These are phyloP conservation scores for Pollenia griseotomentosa DNA, from an alignment of 2,888 invertebrate species.

Conservation along the genomic window DNA sequence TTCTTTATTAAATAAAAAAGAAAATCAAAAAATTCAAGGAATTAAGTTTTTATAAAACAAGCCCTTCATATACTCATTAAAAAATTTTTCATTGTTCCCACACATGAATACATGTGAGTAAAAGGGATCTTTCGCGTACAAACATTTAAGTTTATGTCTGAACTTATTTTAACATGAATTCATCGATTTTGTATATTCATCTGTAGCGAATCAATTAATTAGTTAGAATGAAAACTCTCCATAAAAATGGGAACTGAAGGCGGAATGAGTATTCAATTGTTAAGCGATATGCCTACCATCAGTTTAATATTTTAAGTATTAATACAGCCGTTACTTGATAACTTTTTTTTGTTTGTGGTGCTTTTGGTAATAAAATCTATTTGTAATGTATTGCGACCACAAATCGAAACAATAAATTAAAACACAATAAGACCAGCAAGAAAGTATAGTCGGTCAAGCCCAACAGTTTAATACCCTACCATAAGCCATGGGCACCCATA, in stretches of 20 bases:
- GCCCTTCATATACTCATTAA: no score
- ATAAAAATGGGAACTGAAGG: not conserved
- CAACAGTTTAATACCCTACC: no score
- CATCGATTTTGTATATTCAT: slow-evolving; percentile 13
- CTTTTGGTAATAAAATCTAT: slow-evolving; percentile 45
- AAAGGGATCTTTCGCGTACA: not conserved
- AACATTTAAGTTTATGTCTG: slow-evolving; percentile 8
- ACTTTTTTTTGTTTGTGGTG: slow-evolving; percentile 18
- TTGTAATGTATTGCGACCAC: slow-evolving; percentile 49
- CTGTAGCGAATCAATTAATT: slow-evolving; percentile 60
- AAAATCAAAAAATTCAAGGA: no score
- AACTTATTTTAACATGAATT: not conserved
- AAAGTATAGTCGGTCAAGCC: no score
- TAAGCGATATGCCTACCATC: not conserved
- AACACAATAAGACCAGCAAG: not conserved
- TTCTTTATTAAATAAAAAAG: no score
- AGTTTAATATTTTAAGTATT: not conserved
- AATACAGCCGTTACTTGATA: slow-evolving; percentile 2
- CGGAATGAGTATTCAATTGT: slow-evolving; percentile 4
- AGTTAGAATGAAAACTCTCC: slow-evolving; percentile 52
- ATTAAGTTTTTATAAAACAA: no score
- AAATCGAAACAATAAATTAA: slow-evolving; percentile 61
- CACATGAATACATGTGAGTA: not conserved
- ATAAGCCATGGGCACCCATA: no score
- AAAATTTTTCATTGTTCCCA: no score